Evolutionary conservation across 2,797 vertebrate genomes (phyloP).

Genomic region (Neomorphus geoffroyi): DNA sequence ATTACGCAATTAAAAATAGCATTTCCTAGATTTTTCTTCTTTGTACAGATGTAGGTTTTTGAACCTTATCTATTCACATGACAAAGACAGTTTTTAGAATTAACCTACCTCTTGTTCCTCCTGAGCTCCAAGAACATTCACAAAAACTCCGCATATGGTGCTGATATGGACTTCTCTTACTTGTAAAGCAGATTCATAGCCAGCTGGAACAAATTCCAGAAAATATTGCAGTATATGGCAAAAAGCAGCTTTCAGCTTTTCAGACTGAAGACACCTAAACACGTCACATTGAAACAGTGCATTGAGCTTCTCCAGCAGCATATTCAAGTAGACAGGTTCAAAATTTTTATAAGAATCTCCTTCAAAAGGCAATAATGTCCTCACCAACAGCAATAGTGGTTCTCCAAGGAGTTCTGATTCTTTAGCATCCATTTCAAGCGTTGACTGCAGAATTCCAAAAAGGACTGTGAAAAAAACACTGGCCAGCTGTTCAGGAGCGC

Average conservation of each 20-base stretch:
- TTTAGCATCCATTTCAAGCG: conserved; percentile 62
- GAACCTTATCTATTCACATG: not conserved
- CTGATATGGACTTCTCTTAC: conserved; percentile 81
- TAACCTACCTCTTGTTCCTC: conserved; percentile 82
- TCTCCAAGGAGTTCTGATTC: conserved; percentile 77
- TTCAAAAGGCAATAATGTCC: conserved; percentile 80
- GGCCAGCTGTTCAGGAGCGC: conserved; percentile 83
- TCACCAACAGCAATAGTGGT: conserved; percentile 83
- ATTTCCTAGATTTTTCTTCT: not conserved
- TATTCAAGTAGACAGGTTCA: conserved; percentile 86
- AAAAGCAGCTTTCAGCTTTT: conserved; percentile 81
- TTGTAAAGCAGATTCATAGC: conserved; percentile 83
- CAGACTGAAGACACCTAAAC: conserved; percentile 72
- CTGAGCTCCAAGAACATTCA: conserved; percentile 82
- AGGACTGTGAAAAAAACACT: conserved; percentile 86
- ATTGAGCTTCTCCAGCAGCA: conserved; percentile 87
- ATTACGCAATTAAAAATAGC: not conserved
- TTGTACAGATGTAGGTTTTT: not conserved
- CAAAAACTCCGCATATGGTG: conserved; percentile 83
- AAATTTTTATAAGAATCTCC: conserved; percentile 73
- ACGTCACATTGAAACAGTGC: conserved; percentile 77
- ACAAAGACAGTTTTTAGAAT: conserved; percentile 23
- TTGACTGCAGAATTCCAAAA: conserved; percentile 82
- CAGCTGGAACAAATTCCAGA: conserved; percentile 82
- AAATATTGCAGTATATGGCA: conserved; percentile 88